Evolutionary conservation across 2,888 invertebrate species (phyloP).

Genomic region (Drymonia ruficornis): DNA sequence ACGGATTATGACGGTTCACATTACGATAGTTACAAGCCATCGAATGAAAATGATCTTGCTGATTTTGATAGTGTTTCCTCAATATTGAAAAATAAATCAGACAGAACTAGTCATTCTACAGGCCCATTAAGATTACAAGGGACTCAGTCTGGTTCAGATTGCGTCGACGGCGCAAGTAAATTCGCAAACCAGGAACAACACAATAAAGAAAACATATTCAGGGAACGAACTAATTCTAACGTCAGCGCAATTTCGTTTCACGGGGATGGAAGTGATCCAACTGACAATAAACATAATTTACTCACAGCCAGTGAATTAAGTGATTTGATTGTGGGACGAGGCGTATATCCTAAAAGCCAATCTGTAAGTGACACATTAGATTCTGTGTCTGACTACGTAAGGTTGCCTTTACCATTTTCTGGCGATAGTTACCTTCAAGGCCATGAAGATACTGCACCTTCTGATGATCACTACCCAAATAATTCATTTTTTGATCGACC

Average conservation of each 20-base stretch:
- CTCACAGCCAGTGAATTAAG: conserved; percentile 93
- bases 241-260: conserved; percentile 93
- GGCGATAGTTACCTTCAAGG: conserved; percentile 85
- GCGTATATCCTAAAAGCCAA: conserved; percentile 89
- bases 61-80: conserved; percentile 81
- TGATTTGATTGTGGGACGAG: conserved; percentile 92
- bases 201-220: conserved; percentile 79
- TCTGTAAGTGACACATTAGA: conserved; percentile 94
- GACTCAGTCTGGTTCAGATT: conserved; percentile 71
- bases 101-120: conserved; percentile 60
- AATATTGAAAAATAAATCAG: conserved; percentile 81
- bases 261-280: conserved; percentile 95
- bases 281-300: conserved; percentile 90
- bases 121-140: conserved; percentile 55
- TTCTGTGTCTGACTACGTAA: conserved; percentile 96
- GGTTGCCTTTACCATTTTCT: conserved; percentile 86
- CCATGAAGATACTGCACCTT: conserved; percentile 85
- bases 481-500: conserved; percentile 83
- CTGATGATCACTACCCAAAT: conserved; percentile 80
- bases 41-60: conserved; percentile 78
- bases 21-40: conserved; percentile 84
- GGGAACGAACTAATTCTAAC: conserved; percentile 90
- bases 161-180: conserved; percentile 74
- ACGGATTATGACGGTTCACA: conserved; percentile 81
- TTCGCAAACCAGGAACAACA: conserved; percentile 72